Base-by-base conservation (phyloP, 2,888 invertebrate genomes). In the Ypsolopha sequella region DNA sequence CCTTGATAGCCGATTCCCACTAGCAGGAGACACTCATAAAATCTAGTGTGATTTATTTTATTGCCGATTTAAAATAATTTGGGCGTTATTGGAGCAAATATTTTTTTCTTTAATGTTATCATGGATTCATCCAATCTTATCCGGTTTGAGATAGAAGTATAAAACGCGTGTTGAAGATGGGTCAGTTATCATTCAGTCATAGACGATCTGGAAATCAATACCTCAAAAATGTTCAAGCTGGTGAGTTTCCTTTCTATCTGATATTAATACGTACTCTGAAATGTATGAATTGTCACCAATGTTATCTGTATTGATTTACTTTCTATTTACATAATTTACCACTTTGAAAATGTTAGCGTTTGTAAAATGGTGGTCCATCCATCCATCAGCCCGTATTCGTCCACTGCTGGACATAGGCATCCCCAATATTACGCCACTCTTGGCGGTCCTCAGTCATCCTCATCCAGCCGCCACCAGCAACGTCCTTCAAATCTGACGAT, bases 171-270 rank as follows among this genome's bases (percentile, higher is more conserved):
- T 38, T 33, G 34, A 39, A 33, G 24, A 41, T 41, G 49, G 33
- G 9, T 24, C 9, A 9, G 14, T 49, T 24, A 41, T 49, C 41
- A 55, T 53, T 50, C 47, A 54, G 53, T 55, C 14, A n/a, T 41
- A 24, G 36, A 36, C 24, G 49, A 41, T 34, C 11, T 11, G 49
- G 13, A 35, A n/a, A 48, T 13, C 24, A 1, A 41, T 34, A 39
- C 55, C 53, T 49, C 41, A 10, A 62, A 58, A 44, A 65, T 64
- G 65, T 64, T 63, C 60, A 65, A 63, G 59, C 58, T 62, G 58
- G 64, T 61, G 51, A 56, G 61, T 50, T 50, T 44, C 8, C 10
- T 33, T 24, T 24, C 33, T 45, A 41, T 41, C 41, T 41, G 38
- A 8, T 38, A 10, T 38, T 38, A 24, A 24, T 3, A 24, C 4